Base-by-base conservation (phyloP, 1,140 invertebrate species). In the Cotesia glomerata region DNA sequence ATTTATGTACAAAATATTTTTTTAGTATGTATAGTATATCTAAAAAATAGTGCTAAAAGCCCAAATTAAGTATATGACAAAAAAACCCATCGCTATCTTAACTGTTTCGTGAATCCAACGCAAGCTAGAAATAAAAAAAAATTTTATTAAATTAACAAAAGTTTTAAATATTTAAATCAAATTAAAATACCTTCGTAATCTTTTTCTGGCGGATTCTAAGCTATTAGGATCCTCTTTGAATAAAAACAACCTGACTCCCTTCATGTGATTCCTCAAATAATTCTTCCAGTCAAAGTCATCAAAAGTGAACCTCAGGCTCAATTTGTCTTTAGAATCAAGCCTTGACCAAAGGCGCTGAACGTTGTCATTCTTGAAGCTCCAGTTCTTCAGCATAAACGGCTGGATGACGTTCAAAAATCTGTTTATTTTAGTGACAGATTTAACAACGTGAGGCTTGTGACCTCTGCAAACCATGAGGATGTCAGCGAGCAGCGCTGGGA, bases 391-490 rank as follows among this genome's bases (percentile, higher is more conserved):
- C 18, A 89, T 91, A 83, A 97, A 97, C 77, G 92, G 93, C 11
- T 92, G 89, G 14, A 96, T 85, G 0, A 92, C 90, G 2, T 88
- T 83, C 0, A 91, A 87, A 54, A 95, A 93, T 80, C 92, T 92
- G 76, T 93, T 90, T 45, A 97, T 90, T 82, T 93, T 95, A 61
- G 89, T 88, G 79, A 95, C 95, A 16, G 92, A 88, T 74, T 91
- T 91, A 68, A 92, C 81, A 80, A 95, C 87, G 80, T 89, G 88
- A 76, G 91, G 91, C 79, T 91, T 90, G 74, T 89, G 88, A 45
- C 92, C 91, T 0, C 89, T 74, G 61, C 91, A 88, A 4, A 88
- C 71, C 7, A 86, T 81, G 2, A 89, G 69, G 0, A 85, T 82
- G 76, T 93, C 92, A 1, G 91, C 78, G 0, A 93, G 36, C 5